These are phyloP conservation scores for Furcula furcula DNA, from an alignment of 2,888 invertebrate species.

Conservation along the genomic window DNA sequence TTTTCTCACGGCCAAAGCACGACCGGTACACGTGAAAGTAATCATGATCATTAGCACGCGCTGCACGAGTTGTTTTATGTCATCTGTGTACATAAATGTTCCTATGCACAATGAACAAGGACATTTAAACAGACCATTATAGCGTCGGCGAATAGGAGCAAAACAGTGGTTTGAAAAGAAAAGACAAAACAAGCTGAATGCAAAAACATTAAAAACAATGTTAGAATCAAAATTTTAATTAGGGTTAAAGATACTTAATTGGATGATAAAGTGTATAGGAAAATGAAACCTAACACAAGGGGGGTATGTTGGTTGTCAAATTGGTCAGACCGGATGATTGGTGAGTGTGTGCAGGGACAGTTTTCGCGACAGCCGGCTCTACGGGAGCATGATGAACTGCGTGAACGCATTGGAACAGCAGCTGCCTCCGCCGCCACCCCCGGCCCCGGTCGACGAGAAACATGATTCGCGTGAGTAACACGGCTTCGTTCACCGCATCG, in stretches of 20 bases:
- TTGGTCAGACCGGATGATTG: constrained; percentile 37
- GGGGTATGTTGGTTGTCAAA: background rate
- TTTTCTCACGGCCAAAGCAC: constrained; percentile 34
- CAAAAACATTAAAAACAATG: background rate
- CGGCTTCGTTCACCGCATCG: constrained; percentile 23
- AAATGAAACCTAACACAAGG: background rate
- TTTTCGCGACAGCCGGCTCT: constrained; percentile 94
- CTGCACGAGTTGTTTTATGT: constrained; percentile 41
- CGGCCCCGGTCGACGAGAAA: constrained; percentile 74
- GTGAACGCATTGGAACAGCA: constrained; percentile 96
- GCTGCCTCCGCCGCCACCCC: constrained; percentile 86
- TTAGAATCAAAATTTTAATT: too few species aligned
- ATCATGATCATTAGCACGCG: constrained; percentile 60
- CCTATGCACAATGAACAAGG: background rate
- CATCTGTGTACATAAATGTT: constrained; percentile 13
- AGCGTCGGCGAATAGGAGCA: too few species aligned
- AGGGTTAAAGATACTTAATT: background rate
- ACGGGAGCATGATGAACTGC: constrained; percentile 98
- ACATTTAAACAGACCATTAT: background rate
- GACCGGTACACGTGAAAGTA: constrained; percentile 29
- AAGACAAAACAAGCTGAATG: too few species aligned
- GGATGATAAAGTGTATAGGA: too few species aligned
- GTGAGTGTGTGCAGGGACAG: constrained; percentile 86
- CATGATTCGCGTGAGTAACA: constrained; percentile 73
- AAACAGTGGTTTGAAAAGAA: too few species aligned